Evolutionary conservation across 1,140 invertebrate species (phyloP).

Genomic region (Heterodera carotae): DNA sequence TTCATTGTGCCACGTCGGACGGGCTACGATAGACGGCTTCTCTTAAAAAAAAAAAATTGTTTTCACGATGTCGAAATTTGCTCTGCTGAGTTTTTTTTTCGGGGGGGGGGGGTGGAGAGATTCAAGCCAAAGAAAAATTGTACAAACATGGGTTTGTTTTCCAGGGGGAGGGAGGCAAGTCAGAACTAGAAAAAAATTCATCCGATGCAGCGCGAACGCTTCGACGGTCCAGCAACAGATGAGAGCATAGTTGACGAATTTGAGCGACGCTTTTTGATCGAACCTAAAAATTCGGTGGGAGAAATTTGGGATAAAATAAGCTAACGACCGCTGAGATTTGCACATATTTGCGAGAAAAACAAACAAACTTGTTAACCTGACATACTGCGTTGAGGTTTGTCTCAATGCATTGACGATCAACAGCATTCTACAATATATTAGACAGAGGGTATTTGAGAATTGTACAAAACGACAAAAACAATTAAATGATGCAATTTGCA

Average conservation of each 20-base stretch:
- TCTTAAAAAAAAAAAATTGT: background rate
- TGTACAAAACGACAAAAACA: background rate
- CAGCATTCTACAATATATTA: background rate
- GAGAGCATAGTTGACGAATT: background rate
- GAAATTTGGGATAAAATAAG: background rate
- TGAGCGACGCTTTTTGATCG: background rate
- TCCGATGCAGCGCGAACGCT: background rate
- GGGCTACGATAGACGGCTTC: background rate
- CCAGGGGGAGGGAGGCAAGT: too few species aligned
- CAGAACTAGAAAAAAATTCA: background rate
- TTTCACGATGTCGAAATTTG: too few species aligned
- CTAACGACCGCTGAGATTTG: too few species aligned
- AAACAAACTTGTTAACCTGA: too few species aligned
- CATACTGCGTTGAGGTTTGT: background rate
- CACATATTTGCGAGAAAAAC: too few species aligned
- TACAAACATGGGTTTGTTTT: background rate
- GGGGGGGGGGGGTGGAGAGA: too few species aligned
- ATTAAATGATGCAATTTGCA: background rate
- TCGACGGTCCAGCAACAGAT: background rate
- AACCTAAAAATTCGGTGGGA: background rate
- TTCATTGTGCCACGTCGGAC: background rate
- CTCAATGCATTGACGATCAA: background rate
- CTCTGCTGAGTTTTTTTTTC: too few species aligned
- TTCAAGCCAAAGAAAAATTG: too few species aligned
- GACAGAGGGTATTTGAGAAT: too few species aligned